phyloP scores from a whole-genome alignment of 2,888 invertebrate genomes.

The Protula sp. region DNA sequence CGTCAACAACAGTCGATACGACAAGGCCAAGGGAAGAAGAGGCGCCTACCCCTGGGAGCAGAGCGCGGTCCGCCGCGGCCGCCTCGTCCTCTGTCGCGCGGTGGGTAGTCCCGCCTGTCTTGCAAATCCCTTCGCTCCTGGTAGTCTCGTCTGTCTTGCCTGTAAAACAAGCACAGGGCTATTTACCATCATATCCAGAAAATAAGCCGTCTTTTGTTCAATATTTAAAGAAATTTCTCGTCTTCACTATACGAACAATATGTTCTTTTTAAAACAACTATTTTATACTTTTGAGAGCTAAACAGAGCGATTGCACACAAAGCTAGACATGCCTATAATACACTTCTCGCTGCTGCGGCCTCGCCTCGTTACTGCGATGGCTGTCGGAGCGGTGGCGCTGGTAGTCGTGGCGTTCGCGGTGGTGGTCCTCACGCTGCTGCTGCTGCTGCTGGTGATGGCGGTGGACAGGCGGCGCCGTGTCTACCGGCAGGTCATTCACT shows the following conservation, averaged over 20 bases:
- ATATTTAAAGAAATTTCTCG: too few relatives aligned
- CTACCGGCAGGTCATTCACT: constrained; percentile 42
- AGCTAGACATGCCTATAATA: too few relatives aligned
- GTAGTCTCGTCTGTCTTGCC: background rate
- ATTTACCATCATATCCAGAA: too few relatives aligned
- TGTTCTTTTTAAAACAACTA: too few relatives aligned
- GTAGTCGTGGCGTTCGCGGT: background rate
- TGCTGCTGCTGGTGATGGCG: constrained; percentile 17
- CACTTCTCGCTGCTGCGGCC: background rate
- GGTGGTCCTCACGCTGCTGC: constrained; percentile 8
- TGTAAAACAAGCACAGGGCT: too few relatives aligned
- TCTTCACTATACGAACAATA: too few relatives aligned
- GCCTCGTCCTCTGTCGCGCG: constrained; percentile 4
- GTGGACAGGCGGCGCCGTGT: background rate
- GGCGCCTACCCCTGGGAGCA: background rate
- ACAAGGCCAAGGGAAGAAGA: too few relatives aligned
- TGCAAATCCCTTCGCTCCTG: background rate
- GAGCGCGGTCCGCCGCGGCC: constrained; percentile 3
- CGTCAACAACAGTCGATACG: too few relatives aligned
- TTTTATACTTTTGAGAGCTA: too few relatives aligned
- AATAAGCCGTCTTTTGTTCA: too few relatives aligned
- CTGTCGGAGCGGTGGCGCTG: background rate
- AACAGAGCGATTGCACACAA: too few relatives aligned
- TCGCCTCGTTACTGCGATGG: background rate
- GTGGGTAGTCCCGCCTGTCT: background rate